Evolutionary conservation across 2,113 vertebrate species (phyloP), one percentile per base, ranked within the genome.

Genomic region (Sula dactylatra): DNA sequence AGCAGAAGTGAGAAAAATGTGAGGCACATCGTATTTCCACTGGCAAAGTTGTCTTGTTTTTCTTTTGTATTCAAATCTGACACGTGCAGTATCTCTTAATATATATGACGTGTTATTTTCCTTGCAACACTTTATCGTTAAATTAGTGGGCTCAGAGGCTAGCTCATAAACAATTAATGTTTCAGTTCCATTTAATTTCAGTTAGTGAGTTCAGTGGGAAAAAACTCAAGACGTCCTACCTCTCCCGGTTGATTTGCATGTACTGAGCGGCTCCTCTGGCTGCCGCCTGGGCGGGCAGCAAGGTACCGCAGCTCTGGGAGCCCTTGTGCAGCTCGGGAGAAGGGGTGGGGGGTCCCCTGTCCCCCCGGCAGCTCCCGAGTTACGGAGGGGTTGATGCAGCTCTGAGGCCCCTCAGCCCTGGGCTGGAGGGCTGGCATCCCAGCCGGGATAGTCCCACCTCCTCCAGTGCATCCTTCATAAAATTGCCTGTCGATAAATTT

Each of bases 81-180:
- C 27, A 11, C 50, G 62, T 82, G 92, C 86, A 49, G 38, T 66
- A 16, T 20, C 59, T 93, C 85, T 83, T 87, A 88, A 91, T 67
- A 18, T 61, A 73, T 62, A 62, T 76, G 94, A 89, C 50, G 27
- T 27, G 74, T 73, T 82, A 32, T 88, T 93, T 93, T 47, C 65
- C 65, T 90, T 90, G 65, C 70, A 91, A 44, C 47, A 32, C 54
- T 93, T 74, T 69, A 59, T 86, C 95, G 78, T 91, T 85, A 91
- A 92, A 93, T 94, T 87, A 90, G 38, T 40, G 66, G 52, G 45
- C 61, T 84, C 25, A n/a, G 54, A 64, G 82, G 66, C 83, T 91
- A 87, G 93, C 87, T 95, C 90, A 88, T 96, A 70, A 90, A 82
- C 81, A 78, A 77, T 88, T 96, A 88, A 96, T 87, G 34, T 85